Conservation (phyloP, 2,888 invertebrate species). For the Sycophila texana region DNA sequence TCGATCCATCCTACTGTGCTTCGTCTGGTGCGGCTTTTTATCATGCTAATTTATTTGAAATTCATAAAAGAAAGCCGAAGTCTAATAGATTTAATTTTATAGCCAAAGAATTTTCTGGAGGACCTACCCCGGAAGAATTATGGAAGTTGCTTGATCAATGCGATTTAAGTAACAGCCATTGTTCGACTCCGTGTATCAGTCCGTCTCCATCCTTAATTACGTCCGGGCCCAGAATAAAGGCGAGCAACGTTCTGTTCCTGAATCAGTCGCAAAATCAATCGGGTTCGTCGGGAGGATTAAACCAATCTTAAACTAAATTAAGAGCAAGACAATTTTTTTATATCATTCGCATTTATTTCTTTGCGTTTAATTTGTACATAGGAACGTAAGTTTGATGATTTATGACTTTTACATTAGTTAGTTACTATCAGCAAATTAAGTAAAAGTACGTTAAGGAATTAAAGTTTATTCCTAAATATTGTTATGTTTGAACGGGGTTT, state of each 20-base stretch:
- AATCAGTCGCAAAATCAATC: constrained; percentile 77
- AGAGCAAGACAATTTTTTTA: constrained; percentile 32
- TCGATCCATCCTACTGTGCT: constrained; percentile 83
- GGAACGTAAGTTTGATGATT: constrained; percentile 48
- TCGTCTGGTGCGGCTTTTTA: constrained; percentile 73
- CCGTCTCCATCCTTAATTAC: constrained; percentile 81
- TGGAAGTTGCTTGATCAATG: constrained; percentile 94
- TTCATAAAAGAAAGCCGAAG: neutral
- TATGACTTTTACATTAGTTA: constrained; percentile 43
- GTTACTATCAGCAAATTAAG: constrained; percentile 30
- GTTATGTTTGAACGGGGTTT: constrained; percentile 52
- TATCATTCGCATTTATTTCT: constrained; percentile 50
- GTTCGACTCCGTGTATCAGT: constrained; percentile 88
- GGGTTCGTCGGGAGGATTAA: constrained; percentile 64
- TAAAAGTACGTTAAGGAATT: constrained; percentile 23
- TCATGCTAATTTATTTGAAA: constrained; percentile 3
- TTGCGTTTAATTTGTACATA: constrained; percentile 54
- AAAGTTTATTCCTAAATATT: constrained; percentile 44
- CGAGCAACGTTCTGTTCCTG: constrained; percentile 81
- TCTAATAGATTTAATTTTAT: constrained; percentile 52
- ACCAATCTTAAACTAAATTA: constrained; percentile 62
- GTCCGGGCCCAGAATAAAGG: constrained; percentile 76
- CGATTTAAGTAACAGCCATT: constrained; percentile 89
- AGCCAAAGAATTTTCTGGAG: constrained; percentile 84
- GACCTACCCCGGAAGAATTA: constrained; percentile 95